Base-by-base conservation (phyloP, 1,140 invertebrate genomes). In the Parapsyche elsis region DNA sequence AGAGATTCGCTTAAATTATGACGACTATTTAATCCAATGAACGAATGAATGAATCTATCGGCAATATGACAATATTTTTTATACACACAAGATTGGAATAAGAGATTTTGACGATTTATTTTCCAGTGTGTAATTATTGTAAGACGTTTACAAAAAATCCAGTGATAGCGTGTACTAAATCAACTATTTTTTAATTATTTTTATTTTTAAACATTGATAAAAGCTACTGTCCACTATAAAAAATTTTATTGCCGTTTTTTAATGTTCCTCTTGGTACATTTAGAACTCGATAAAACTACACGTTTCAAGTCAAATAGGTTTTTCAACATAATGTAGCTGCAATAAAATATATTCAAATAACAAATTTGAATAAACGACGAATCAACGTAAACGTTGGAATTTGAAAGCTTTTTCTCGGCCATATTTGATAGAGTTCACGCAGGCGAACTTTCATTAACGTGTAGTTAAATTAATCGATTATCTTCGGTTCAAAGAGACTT, bases 321-420 rank as follows among this genome's bases (percentile, higher is more conserved):
- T 67, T 67, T 30, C 23, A 26, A 9, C 64, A 67, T 67, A 67
- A 67, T 67, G 64, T 14, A 10, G 26, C 24, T 61, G 10, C 16
- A 61, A 61, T 61, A 61, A 61, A 61, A 61, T 21, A 61, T 61
- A 61, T 61, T 61, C 19, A 61, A 61, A 61, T 61, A 19, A 61
- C 57, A 61, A 61, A 61, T 61, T 61, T 61, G 1, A 19, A 61
- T 61, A 61, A 7, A 61, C 21, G 2, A 61, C 57, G 57, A 19
- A 61, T 61, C 57, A 21, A 61, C 7, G 7, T 38, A 38, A 38
- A 38, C 30, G 30, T 38, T 38, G 30, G 30, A 38, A 38, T 38
- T 38, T 38, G 30, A 38, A 38, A 38, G 30, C 30, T 38, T 38
- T 38, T 38, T 38, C 2, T 7, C 30, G 1, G 7, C 7, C 30